Conservation (phyloP, 2,113 vertebrate species). For the Todiramphus chloris region DNA sequence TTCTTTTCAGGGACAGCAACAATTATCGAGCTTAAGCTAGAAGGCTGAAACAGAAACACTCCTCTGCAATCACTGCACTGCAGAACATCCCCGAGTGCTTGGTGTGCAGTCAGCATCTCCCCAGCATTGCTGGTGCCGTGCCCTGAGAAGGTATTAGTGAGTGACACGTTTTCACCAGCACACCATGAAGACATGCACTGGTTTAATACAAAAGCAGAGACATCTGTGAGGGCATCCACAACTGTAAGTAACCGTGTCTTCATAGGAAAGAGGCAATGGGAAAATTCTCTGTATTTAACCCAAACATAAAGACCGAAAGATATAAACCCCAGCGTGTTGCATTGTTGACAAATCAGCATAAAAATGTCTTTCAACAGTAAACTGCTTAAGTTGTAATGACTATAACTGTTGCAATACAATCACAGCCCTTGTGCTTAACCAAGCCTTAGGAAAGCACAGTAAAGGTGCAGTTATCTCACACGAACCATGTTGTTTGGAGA, state of each 20-base stretch:
- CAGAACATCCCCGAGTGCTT: accelerated
- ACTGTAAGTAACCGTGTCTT: not conserved
- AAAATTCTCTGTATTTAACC: not conserved
- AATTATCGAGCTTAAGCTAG: not conserved
- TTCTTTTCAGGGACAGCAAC: not conserved
- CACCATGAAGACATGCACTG: no score
- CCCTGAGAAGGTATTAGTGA: not conserved
- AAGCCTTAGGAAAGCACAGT: not conserved
- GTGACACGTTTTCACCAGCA: not conserved
- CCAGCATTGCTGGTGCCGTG: not conserved
- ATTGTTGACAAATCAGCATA: not conserved
- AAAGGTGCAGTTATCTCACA: not conserved
- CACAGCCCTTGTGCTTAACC: not conserved
- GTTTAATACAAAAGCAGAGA: not conserved
- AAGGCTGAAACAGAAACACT: not conserved
- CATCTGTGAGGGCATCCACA: not conserved
- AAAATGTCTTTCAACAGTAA: not conserved
- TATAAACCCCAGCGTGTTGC: not conserved
- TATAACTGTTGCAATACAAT: not conserved
- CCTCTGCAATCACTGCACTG: not conserved
- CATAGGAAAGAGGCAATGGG: not conserved
- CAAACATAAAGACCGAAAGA: not conserved
- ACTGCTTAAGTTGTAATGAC: not conserved
- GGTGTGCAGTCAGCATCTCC: not conserved
- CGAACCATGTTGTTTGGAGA: not conserved